Percentiles rank a stretch among this genome's conserved stretches.
These are phyloP conservation scores for Aphaenogaster ashmeadi DNA, from an alignment of 1,140 invertebrate genomes.

Conservation along the genomic window DNA sequence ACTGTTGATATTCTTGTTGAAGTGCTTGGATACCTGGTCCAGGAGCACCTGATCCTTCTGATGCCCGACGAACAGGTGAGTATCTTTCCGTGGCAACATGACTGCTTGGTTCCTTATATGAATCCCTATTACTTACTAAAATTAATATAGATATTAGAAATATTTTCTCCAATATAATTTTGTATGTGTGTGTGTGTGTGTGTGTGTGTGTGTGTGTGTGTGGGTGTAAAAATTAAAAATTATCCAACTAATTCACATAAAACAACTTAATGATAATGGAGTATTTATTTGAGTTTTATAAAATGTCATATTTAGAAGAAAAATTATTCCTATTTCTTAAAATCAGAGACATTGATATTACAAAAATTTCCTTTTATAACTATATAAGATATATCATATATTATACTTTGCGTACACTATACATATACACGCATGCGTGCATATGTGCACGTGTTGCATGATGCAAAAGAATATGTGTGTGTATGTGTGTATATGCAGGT, in stretches of 20 bases:
- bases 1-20: conserved; percentile 92
- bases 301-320: background rate
- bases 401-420: background rate
- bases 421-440: background rate
- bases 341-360: background rate
- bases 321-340: background rate
- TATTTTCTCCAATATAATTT: background rate
- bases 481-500: background rate
- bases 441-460: background rate
- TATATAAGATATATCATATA: background rate
- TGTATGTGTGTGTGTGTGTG: background rate
- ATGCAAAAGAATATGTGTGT: background rate
- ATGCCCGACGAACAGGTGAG: conserved; percentile 95
- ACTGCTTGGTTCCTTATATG: conserved; percentile 85
- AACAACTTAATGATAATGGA: background rate
- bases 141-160: conserved; percentile 60
- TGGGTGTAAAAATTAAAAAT: background rate
- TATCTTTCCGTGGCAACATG: conserved; percentile 92
- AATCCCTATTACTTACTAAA: conserved; percentile 83
- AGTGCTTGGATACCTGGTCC: conserved; percentile 89
- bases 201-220: background rate
- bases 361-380: background rate
- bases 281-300: conserved; percentile 13
- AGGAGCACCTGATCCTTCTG: conserved; percentile 91
- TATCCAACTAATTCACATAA: background rate